Base-by-base conservation (phyloP, 2,888 invertebrate species). In the Ectemnius lituratus region DNA sequence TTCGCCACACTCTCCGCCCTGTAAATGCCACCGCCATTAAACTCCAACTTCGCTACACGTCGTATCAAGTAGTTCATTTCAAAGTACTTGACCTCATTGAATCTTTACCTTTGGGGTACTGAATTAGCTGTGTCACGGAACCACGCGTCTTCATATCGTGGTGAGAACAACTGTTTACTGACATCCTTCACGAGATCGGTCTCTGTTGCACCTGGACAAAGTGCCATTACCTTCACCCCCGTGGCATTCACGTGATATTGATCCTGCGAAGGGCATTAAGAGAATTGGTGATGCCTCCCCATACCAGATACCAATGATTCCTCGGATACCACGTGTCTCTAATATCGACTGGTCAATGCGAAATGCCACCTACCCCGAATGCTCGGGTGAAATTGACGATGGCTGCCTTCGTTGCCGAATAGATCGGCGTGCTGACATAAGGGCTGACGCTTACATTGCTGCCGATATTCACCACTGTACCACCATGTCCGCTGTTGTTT, bases 381-480 rank as follows among this genome's bases (percentile, higher is more conserved):
- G 95, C 94, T 81, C 95, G 93, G 2, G 95, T 95, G 71, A 95
- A 92, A 57, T 95, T 95, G 16, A 95, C 94, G 23, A 95, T 94
- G 0, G 95, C 95, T 86, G 95, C 95, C 88, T 95, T 95, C 16
- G 95, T 95, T 14, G 95, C 95, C 0, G 95, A 95, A 91, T 95
- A 95, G 81, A 95, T 95, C 1, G 96, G 95, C 37, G 94, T 93
- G 69, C 95, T 95, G 5, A 95, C 94, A 85, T 95, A 94, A 0
- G 95, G 95, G 76, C 92, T 92, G 57, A 93, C 91, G 86, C 95
- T 94, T 37, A 94, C 94, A 37, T 94, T 95, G 64, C 95, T 95
- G 1, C 96, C 95, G 4, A 94, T 94, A 90, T 96, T 96, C 60
- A 96, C 92, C 67, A 96, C 94, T 60, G 93, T 93, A n/a, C 96